Evolutionary conservation across 2,888 invertebrate genomes (phyloP).

Genomic region (Corbicula japonica): DNA sequence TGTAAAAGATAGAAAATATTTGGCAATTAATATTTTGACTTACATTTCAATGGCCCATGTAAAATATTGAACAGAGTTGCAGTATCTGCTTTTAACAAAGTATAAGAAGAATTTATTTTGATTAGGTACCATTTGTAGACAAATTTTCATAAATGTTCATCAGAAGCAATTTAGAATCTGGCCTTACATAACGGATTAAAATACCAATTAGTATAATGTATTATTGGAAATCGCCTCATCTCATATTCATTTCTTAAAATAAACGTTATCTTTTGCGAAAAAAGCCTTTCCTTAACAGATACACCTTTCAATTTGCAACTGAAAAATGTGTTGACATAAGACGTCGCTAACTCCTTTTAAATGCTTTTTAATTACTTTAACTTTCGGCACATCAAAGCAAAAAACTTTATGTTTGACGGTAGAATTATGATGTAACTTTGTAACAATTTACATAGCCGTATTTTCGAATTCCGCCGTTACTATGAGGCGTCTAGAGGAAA

Average conservation of each 20-base stretch:
- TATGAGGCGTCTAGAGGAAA: not conserved
- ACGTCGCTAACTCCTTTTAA: constrained; percentile 31
- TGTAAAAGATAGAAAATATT: no score
- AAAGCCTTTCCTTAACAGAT: not conserved
- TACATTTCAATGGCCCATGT: no score
- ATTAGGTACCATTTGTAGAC: no score
- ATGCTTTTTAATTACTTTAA: constrained; percentile 48
- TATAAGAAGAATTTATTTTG: no score
- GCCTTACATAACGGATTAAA: no score
- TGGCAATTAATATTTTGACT: no score
- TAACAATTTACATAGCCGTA: constrained; percentile 27
- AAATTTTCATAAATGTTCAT: no score
- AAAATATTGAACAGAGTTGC: no score
- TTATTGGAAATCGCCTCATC: no score
- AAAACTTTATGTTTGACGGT: constrained; percentile 21
- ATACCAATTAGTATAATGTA: no score
- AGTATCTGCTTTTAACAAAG: no score
- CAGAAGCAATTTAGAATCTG: no score
- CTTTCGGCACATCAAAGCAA: constrained; percentile 28
- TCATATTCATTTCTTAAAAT: constrained; percentile 20
- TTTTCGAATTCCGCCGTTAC: constrained; percentile 35
- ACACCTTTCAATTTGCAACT: not conserved
- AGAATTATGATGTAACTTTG: constrained; percentile 15
- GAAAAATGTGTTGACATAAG: constrained; percentile 46
- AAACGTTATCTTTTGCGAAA: constrained; percentile 35